A percentile compares a stretch with the other conserved stretches of the same genome.
Conservation (phyloP, 2,113 vertebrate genomes). For the Aviceda subcristata region DNA sequence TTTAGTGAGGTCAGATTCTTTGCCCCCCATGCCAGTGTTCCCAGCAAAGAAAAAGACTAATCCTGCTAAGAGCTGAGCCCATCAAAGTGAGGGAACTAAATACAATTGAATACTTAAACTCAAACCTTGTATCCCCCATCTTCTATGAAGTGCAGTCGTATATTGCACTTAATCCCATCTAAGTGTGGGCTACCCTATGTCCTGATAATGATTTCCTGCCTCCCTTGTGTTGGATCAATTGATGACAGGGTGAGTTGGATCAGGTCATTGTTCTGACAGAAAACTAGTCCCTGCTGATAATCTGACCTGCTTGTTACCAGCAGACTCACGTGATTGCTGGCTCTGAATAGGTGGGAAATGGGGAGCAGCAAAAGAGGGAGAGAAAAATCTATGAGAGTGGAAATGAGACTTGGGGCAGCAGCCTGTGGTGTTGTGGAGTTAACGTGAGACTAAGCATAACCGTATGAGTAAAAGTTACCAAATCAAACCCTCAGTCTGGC, state of each 20-base stretch:
- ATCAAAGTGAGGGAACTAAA: background rate
- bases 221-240: background rate
- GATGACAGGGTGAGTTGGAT: background rate
- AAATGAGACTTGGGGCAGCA: background rate
- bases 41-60: background rate
- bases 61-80: background rate
- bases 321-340: accelerated
- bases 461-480: background rate
- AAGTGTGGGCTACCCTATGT: background rate
- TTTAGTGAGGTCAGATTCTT: background rate
- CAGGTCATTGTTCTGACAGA: background rate
- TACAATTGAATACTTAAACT: background rate
- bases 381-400: background rate
- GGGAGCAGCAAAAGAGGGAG: background rate
- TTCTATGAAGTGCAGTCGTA: background rate
- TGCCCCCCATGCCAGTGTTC: background rate
- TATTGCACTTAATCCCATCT: background rate
- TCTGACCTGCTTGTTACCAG: background rate
- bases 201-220: background rate
- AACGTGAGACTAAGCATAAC: background rate
- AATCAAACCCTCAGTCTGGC: background rate
- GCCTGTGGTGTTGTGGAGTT: background rate
- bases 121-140: background rate
- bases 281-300: background rate
- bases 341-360: background rate